Evolutionary conservation across 2,113 vertebrate genomes (phyloP).

Genomic region (Hydrochoerus hydrochaeris): DNA sequence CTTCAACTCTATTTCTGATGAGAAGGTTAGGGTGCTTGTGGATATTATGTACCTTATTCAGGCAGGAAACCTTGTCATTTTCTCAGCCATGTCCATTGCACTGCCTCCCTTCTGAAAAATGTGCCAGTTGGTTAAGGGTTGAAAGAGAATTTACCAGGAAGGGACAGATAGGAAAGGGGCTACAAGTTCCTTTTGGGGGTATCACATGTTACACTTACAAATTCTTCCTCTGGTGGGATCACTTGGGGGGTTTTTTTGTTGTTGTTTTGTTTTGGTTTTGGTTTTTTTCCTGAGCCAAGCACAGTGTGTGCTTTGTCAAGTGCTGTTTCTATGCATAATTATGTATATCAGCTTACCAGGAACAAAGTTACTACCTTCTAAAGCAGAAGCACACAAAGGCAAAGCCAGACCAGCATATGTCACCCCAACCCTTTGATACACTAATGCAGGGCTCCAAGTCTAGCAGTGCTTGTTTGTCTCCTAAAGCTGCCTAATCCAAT

Average conservation of each 20-base stretch:
- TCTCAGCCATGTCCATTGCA: neutral
- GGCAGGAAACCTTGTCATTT: neutral
- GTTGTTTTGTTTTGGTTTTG: too few relatives aligned
- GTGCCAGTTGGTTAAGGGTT: neutral
- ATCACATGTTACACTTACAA: neutral
- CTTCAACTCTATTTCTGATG: neutral
- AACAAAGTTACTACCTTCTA: neutral
- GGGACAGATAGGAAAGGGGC: neutral
- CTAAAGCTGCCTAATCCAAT: neutral
- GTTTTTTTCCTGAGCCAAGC: neutral
- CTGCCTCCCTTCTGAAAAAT: neutral
- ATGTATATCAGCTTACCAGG: too few relatives aligned
- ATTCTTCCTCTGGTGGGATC: neutral
- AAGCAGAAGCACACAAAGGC: neutral
- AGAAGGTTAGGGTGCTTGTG: neutral
- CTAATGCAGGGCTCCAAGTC: accelerated
- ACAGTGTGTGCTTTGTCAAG: neutral
- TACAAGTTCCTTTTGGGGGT: neutral
- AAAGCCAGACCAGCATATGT: neutral
- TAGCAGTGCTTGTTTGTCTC: neutral
- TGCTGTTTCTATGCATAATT: neutral
- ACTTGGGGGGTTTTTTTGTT: neutral
- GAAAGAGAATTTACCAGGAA: neutral
- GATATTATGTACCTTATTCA: neutral
- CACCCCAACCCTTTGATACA: neutral